These are phyloP conservation scores for Botrylloides violaceus DNA, from an alignment of 23 tunicate species.

Conservation along the genomic window DNA sequence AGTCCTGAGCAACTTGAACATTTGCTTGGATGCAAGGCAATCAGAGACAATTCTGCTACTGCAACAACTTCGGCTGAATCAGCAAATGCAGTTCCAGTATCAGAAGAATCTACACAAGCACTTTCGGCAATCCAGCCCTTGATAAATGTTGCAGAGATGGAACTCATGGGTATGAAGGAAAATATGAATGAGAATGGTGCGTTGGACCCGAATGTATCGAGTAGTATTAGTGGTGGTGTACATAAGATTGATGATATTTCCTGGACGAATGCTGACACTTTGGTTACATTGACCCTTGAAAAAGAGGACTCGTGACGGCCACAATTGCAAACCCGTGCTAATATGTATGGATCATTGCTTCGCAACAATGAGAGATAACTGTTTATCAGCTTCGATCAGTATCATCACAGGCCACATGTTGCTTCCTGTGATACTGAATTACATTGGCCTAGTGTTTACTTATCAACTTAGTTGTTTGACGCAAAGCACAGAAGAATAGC, in stretches of 20 bases:
- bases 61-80: neutral
- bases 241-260: neutral
- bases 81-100: neutral
- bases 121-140: constrained; percentile 12
- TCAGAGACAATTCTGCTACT: neutral
- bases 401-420: too few relatives aligned
- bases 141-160: constrained; percentile 18
- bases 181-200: neutral
- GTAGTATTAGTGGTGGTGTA: too few relatives aligned
- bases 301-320: neutral
- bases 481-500: too few relatives aligned
- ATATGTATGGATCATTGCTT: too few relatives aligned
- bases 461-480: too few relatives aligned
- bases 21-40: constrained; percentile 46
- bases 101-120: neutral
- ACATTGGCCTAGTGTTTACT: too few relatives aligned
- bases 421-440: too few relatives aligned
- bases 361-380: too few relatives aligned
- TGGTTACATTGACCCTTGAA: neutral
- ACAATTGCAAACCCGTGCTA: too few relatives aligned
- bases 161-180: constrained; percentile 3
- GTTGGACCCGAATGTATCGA: too few relatives aligned
- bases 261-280: neutral
- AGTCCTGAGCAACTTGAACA: constrained; percentile 57
- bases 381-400: too few relatives aligned